Evolutionary conservation across 2,797 vertebrate genomes (phyloP), one percentile per base, ranked within the genome.

Genomic region (Phrynocephalus vlangalii): DNA sequence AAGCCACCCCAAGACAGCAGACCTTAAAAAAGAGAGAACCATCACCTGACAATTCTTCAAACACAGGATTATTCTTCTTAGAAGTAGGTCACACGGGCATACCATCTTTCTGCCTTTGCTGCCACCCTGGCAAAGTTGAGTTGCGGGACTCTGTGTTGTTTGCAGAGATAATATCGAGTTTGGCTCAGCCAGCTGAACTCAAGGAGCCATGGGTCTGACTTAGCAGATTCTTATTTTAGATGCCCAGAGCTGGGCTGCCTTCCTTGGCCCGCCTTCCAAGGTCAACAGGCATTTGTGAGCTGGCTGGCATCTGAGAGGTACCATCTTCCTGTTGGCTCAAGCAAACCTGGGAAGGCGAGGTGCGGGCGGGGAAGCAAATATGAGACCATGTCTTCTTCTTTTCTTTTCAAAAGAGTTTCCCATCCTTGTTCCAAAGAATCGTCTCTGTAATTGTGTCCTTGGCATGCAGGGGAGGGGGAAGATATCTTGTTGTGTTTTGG

Each of bases 201-300:
- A 15, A 50, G 48, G 33, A 38, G 7, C 30, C 9, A 11, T 33
- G 2, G 63, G 9, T 82, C 66, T 48, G 33, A 68, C 38, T 70
- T 11, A 26, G 70, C 82, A 75, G 28, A 52, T 75, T 84, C 83
- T 76, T 75, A 73, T 84, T 84, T 84, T 75, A 84, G 82, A 84
- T 11, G 30, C 22, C 22, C 30, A 38, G 44, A 24, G 26, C 70
- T 38, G 71, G 50, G n/a, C 33, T 9, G 16, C 50, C 20, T 44
- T 60, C 33, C 66, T 82, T 5, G 16, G 26, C 13, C 38, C 4
- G 18, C 10, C 66, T 48, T 84, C 71, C 83, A 84, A 84, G 33
- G 13, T 60, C 33, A 76, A 38, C 44, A 73, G 52, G 18, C 30
- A 68, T 68, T 72, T 6, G 24, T 60, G 30, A 81, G 68, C 28